A percentile compares a stretch with the other conserved stretches of the same genome.
Evolutionary conservation across 1,140 invertebrate species (phyloP).

Genomic region (Penaeus chinensis): DNA sequence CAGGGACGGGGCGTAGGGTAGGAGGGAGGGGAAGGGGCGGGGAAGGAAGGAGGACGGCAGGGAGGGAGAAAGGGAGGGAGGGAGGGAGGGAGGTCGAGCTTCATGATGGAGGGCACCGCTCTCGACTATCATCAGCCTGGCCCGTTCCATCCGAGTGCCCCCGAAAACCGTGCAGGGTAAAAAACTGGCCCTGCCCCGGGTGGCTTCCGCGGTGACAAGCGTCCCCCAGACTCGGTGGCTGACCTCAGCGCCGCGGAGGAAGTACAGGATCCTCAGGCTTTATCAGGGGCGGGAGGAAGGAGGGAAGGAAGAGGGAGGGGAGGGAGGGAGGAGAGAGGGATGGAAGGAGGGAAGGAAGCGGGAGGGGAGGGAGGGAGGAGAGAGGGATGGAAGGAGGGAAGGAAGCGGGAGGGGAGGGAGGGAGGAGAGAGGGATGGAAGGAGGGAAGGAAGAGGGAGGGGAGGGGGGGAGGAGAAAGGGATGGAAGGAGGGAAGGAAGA

Average conservation of each 20-base stretch:
- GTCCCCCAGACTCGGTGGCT: background rate
- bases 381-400: too few relatives aligned
- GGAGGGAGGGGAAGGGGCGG: background rate
- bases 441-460: too few relatives aligned
- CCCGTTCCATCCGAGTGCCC: slow-evolving; percentile 23
- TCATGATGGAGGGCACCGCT: slow-evolving; percentile 15
- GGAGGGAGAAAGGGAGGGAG: background rate
- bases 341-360: background rate
- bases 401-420: too few relatives aligned
- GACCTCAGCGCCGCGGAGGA: background rate
- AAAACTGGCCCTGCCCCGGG: slow-evolving; percentile 27
- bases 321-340: too few relatives aligned
- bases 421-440: too few relatives aligned
- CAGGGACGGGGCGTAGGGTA: too few relatives aligned
- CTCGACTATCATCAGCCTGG: slow-evolving; percentile 5
- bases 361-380: background rate
- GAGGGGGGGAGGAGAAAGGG: too few relatives aligned
- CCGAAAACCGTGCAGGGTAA: slow-evolving; percentile 25
- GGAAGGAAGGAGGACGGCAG: background rate
- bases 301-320: background rate
- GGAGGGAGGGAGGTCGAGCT: background rate
- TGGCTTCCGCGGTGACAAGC: slow-evolving; percentile 20
- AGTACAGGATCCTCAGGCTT: background rate
- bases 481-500: too few relatives aligned
- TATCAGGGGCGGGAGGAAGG: background rate